Conservation (phyloP, 1,140 invertebrate species). For the Ceratoteleas bidentatus region DNA sequence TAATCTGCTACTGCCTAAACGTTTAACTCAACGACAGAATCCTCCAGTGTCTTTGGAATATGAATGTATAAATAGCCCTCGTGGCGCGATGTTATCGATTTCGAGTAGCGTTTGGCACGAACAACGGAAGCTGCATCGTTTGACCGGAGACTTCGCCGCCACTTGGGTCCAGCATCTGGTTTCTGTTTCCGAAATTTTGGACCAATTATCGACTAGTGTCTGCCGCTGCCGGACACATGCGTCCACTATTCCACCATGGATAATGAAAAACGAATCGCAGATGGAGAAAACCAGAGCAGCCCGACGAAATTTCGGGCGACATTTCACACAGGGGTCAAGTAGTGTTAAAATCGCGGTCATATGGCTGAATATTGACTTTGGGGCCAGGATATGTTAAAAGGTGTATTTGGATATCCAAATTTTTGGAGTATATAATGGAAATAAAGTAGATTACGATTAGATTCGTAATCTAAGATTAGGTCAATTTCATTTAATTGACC, state of each 20-base stretch:
- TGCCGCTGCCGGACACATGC: conserved; percentile 57
- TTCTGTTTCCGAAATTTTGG: conserved; percentile 53
- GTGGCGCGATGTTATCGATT: conserved; percentile 71
- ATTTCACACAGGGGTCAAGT: conserved; percentile 5
- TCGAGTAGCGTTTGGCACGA: conserved; percentile 60
- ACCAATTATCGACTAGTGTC: conserved; percentile 45
- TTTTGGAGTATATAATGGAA: too few relatives aligned
- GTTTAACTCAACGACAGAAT: conserved; percentile 31
- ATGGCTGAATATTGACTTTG: not conserved
- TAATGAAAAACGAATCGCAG: conserved; percentile 37
- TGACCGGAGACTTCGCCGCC: conserved; percentile 56
- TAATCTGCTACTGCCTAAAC: not conserved
- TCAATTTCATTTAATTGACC: too few relatives aligned
- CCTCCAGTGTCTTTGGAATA: conserved; percentile 59
- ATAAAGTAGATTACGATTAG: too few relatives aligned
- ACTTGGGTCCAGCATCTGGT: conserved; percentile 53
- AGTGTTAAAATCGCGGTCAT: too few relatives aligned
- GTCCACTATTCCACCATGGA: conserved; percentile 43
- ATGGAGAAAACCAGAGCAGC: conserved; percentile 1
- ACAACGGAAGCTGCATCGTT: conserved; percentile 66
- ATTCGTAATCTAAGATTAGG: too few relatives aligned
- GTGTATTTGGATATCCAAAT: too few relatives aligned
- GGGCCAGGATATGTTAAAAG: too few relatives aligned
- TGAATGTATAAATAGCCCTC: conserved; percentile 73
- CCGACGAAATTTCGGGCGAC: not conserved